Percentiles rank a stretch among this genome's conserved stretches.
These are phyloP conservation scores for Ethmia dodecea DNA, from an alignment of 2,888 invertebrate genomes.

Conservation along the genomic window DNA sequence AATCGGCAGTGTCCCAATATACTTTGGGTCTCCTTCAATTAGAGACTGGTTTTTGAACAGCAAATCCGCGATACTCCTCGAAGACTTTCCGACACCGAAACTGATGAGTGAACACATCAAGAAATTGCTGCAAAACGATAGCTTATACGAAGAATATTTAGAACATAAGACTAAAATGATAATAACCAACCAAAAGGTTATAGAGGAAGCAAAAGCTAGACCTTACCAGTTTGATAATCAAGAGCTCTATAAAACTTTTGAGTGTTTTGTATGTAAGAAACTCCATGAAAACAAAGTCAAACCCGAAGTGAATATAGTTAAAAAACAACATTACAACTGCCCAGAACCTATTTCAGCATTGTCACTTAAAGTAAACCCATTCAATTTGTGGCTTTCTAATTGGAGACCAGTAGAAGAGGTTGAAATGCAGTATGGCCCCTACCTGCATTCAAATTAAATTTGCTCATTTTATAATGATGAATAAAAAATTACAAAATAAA, in stretches of 20 bases:
- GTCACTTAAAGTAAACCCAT: slow-evolving; percentile 40
- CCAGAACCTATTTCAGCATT: slow-evolving; percentile 64
- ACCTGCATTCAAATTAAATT: too few species aligned
- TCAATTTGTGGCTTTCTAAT: slow-evolving; percentile 53
- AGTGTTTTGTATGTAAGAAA: slow-evolving; percentile 83
- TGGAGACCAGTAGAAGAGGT: too few species aligned
- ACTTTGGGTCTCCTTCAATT: slow-evolving; percentile 86
- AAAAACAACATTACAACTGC: slow-evolving; percentile 70
- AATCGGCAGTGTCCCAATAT: slow-evolving; percentile 88
- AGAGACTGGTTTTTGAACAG: slow-evolving; percentile 87
- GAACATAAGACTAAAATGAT: slow-evolving; percentile 78
- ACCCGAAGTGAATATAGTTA: slow-evolving; percentile 37
- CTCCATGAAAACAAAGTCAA: slow-evolving; percentile 41
- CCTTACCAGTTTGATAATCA: slow-evolving; percentile 51
- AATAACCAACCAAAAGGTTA: slow-evolving; percentile 68
- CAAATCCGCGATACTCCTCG: slow-evolving; percentile 82
- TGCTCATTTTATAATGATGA: too few species aligned
- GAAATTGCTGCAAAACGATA: slow-evolving; percentile 75
- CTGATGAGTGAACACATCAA: slow-evolving; percentile 78
- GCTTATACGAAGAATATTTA: slow-evolving; percentile 81
- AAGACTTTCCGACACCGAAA: slow-evolving; percentile 80
- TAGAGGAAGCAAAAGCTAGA: slow-evolving; percentile 58
- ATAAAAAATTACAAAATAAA: too few species aligned
- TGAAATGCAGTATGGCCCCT: too few species aligned
- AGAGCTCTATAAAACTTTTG: slow-evolving; percentile 78